Conservation (phyloP, 2,888 invertebrate species). For the Eupithecia insigniata region DNA sequence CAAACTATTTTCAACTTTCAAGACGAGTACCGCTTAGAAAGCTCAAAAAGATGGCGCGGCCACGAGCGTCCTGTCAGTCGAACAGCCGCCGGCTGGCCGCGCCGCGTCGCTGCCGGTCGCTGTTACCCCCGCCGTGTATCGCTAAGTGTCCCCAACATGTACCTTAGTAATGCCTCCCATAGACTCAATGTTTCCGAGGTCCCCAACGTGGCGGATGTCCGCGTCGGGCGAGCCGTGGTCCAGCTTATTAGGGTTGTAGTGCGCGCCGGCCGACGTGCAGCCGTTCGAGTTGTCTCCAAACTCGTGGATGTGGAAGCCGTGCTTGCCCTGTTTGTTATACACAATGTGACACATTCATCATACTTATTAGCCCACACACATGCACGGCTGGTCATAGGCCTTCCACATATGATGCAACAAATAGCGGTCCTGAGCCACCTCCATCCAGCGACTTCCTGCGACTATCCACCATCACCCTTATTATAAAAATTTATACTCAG, state of each 20-base stretch:
- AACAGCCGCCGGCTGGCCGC: too few species aligned
- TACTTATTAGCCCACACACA: too few species aligned
- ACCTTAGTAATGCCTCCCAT: constrained; percentile 49
- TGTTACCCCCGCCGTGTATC: background rate
- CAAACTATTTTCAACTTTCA: too few species aligned
- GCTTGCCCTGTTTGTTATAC: constrained; percentile 83
- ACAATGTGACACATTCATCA: background rate
- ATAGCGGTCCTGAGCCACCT: too few species aligned
- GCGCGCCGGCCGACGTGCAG: constrained; percentile 97
- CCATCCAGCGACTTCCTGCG: too few species aligned
- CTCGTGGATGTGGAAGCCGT: constrained; percentile 98
- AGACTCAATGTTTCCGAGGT: constrained; percentile 93
- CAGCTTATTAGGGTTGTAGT: constrained; percentile 93
- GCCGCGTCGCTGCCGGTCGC: too few species aligned
- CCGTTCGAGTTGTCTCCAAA: constrained; percentile 98
- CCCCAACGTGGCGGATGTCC: constrained; percentile 92
- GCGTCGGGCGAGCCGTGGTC: constrained; percentile 93
- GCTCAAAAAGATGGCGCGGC: background rate
- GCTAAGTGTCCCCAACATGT: background rate
- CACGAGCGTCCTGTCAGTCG: background rate
- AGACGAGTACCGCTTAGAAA: too few species aligned
- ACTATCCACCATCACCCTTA: too few species aligned
- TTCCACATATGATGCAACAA: too few species aligned
- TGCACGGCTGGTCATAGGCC: too few species aligned
- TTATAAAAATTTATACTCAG: too few species aligned